Conservation (phyloP, 1,140 invertebrate genomes). For the Megathymus violae region DNA sequence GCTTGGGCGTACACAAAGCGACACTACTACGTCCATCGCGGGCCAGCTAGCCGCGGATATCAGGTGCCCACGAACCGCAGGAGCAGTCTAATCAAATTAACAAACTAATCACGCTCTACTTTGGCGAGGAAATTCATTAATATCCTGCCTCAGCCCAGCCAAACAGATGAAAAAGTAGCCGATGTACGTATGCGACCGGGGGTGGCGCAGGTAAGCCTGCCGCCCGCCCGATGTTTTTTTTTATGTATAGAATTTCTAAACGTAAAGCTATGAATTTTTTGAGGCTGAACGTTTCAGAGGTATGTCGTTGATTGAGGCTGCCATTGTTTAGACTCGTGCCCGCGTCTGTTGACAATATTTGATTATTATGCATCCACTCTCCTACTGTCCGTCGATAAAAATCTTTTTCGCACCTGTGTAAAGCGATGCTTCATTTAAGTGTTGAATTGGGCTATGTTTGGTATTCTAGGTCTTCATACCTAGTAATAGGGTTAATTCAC, state of each 20-base stretch:
- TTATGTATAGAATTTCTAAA: constrained; percentile 47
- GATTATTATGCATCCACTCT: constrained; percentile 24
- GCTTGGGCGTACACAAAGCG: constrained; percentile 33
- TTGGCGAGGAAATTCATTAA: constrained; percentile 78
- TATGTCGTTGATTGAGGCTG: constrained; percentile 35
- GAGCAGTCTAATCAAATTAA: constrained; percentile 72
- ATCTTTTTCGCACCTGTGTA: background rate
- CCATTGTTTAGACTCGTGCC: constrained; percentile 27
- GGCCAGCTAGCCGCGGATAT: constrained; percentile 51
- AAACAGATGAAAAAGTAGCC: constrained; percentile 63
- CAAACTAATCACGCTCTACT: constrained; percentile 70
- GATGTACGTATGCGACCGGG: constrained; percentile 34
- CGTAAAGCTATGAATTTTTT: constrained; percentile 45
- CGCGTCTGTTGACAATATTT: constrained; percentile 18
- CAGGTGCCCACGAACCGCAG: constrained; percentile 45
- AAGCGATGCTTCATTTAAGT: background rate
- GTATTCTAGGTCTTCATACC: no score
- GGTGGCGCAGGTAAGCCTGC: constrained; percentile 36
- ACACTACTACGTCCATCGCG: constrained; percentile 38
- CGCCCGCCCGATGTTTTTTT: constrained; percentile 37
- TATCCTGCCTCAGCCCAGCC: constrained; percentile 65
- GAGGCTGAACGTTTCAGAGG: constrained; percentile 29
- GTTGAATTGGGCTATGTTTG: no score
- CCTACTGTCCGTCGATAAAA: constrained; percentile 9
- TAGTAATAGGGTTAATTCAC: no score